Conservation (phyloP, 1,140 invertebrate species). For the Delia radicum region DNA sequence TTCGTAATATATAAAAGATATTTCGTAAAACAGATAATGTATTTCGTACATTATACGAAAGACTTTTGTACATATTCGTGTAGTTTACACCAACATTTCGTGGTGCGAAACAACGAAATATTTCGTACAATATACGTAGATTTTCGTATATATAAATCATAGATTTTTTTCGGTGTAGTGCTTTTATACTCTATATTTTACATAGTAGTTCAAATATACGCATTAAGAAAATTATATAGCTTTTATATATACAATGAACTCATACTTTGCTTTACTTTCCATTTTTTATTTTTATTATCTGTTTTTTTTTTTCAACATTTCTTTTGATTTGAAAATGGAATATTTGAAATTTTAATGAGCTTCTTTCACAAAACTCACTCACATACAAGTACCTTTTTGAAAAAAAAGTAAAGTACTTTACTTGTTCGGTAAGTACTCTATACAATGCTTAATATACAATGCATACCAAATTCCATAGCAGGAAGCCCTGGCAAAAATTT, state of each 20-base stretch:
- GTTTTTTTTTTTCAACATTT: not conserved
- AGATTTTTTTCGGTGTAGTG: not conserved
- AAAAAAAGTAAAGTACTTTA: not conserved
- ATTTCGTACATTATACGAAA: no score
- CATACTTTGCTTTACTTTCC: not conserved
- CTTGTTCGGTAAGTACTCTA: not conserved
- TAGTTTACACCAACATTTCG: no score
- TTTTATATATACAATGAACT: not conserved
- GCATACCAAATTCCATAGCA: not conserved
- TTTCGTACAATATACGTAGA: no score
- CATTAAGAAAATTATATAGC: not conserved
- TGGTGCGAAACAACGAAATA: no score
- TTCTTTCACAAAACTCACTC: not conserved
- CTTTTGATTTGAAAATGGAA: constrained; percentile 9
- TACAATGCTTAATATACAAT: not conserved
- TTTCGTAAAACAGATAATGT: no score
- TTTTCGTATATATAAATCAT: no score
- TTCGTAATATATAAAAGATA: no score
- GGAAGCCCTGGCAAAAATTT: not conserved
- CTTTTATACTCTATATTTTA: not conserved
- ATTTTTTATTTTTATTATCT: not conserved
- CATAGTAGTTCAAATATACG: no score
- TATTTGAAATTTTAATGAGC: constrained; percentile 25
- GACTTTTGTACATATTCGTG: no score
- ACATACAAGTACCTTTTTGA: not conserved